A percentile compares a stretch with the other conserved stretches of the same genome.
Evolutionary conservation across 2,797 vertebrate genomes (phyloP).

Genomic region (Falco biarmicus): DNA sequence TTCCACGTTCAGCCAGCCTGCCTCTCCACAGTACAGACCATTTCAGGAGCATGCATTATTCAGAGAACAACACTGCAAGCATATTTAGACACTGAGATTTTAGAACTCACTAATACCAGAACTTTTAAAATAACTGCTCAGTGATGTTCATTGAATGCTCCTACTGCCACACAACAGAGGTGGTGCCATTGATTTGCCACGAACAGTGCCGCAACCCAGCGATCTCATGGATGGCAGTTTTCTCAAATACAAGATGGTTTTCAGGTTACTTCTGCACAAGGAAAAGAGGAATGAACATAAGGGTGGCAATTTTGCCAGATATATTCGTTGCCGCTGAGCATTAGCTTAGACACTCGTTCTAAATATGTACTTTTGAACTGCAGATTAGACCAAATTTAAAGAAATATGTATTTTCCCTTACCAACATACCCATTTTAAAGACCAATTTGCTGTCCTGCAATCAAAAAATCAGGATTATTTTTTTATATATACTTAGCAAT

Average conservation of each 20-base stretch:
- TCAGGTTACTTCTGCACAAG: background rate
- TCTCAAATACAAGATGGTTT: background rate
- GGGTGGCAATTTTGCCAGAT: background rate
- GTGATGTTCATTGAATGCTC: background rate
- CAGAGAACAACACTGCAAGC: background rate
- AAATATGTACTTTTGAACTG: background rate
- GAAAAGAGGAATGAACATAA: background rate
- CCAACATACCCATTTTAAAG: background rate
- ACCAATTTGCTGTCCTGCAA: background rate
- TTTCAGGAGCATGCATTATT: background rate
- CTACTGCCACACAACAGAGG: background rate
- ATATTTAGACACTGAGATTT: background rate
- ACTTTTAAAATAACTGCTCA: background rate
- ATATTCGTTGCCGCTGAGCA: background rate
- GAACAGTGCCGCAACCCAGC: background rate
- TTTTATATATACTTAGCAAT: rapidly evolving
- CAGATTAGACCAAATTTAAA: background rate
- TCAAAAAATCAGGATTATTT: background rate
- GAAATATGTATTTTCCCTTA: background rate
- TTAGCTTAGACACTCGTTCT: background rate
- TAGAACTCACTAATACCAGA: background rate
- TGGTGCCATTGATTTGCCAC: background rate
- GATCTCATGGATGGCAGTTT: background rate
- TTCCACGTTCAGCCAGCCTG: background rate
- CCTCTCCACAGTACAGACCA: background rate